Percentiles rank a stretch among this genome's conserved stretches.
Evolutionary conservation across 2,888 invertebrate genomes (phyloP).

Genomic region (Microctonus brassicae): DNA sequence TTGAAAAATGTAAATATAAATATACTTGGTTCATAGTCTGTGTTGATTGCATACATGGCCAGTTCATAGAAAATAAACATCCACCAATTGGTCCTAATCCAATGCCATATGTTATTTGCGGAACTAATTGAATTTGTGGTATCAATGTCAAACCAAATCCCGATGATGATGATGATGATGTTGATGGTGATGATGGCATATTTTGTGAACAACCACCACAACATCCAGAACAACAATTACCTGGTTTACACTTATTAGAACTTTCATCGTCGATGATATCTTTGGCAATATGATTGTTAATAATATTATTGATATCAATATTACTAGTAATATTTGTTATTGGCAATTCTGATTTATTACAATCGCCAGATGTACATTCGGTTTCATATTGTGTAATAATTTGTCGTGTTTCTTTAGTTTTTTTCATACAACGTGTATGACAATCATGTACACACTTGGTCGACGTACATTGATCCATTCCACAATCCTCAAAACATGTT

Average conservation of each 20-base stretch:
- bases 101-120: constrained; percentile 54
- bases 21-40: constrained; percentile 38
- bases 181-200: too few species aligned
- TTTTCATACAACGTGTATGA: constrained; percentile 54
- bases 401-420: constrained; percentile 54
- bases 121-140: constrained; percentile 51
- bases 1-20: background rate
- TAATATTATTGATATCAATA: constrained; percentile 54
- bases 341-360: constrained; percentile 29
- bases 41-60: constrained; percentile 48
- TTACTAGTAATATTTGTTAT: constrained; percentile 57
- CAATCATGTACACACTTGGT: constrained; percentile 55
- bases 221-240: background rate
- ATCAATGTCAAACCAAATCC: constrained; percentile 35
- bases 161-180: constrained; percentile 16
- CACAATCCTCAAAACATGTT: constrained; percentile 52
- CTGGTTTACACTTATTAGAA: background rate
- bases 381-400: constrained; percentile 57
- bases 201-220: background rate
- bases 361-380: constrained; percentile 48
- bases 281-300: constrained; percentile 41
- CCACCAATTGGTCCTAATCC: constrained; percentile 43
- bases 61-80: constrained; percentile 41
- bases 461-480: constrained; percentile 49
- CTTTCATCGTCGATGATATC: background rate